Base-by-base conservation (phyloP, 2,797 vertebrate genomes). In the Vireo griseus region DNA sequence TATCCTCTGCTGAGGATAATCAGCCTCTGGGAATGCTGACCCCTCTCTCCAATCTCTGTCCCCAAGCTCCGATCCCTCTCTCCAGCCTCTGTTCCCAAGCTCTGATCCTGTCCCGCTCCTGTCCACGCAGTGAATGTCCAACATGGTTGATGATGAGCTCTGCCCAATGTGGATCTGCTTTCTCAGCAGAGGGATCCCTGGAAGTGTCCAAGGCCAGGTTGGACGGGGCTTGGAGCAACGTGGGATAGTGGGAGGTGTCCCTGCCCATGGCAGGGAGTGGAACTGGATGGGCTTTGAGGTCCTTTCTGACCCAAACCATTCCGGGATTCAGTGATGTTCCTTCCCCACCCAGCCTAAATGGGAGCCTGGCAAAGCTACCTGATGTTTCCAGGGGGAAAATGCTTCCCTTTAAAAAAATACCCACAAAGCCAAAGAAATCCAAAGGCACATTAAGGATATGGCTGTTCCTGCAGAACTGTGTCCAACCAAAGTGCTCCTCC, bases 141-240 rank as follows among this genome's bases (percentile, higher is more conserved):
- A 9, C 29, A 11, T 0, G 0, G 22, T 4, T 5, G 1, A 15
- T 31, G 25, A 68, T 13, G 57, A 88, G 1, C 20, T 61, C 66
- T 29, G 10, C 52, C 59, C 75, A 48, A 1, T 0, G 1, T 33
- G 45, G 50, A 17, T 63, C 50, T 63, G 40, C 44, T 39, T 52
- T 71, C 35, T 1, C 2, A 31, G 39, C 78, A 90, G 65, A 57
- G 25, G 47, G 25, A 51, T 31, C 39, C 16, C 28, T 75, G 54
- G 42, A 25, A 44, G n/a, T 0, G 26, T 11, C 1, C 57, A 15
- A 18, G n/a, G 50, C 20, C 37, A 63, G 28, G 5, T 0, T 62
- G 24, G 29, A 63, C 0, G 0, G 44, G 50, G 11, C 12, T 57
- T 13, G 10, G 24, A 76, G 57, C 44, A 76, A 1, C 28, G 14